Percentiles rank a stretch among this genome's conserved stretches.
These are phyloP conservation scores for Chaetophractus vellerosus DNA, from an alignment of 2,797 vertebrate species.

Conservation along the genomic window DNA sequence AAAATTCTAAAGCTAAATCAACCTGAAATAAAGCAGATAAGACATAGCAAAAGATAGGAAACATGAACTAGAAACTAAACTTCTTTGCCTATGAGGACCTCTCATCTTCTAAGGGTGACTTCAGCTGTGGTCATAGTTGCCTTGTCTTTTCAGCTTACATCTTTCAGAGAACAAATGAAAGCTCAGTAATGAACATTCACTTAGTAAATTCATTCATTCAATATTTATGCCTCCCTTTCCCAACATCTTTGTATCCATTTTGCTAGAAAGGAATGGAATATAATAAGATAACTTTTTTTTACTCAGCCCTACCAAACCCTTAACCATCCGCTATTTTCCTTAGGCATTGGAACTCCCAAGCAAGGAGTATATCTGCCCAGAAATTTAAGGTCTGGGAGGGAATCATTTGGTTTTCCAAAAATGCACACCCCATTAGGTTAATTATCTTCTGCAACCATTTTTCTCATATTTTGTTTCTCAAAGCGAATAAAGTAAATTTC, in stretches of 20 bases:
- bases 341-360: no score
- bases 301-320: not conserved
- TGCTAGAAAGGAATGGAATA: not conserved
- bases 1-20: no score
- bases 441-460: no score
- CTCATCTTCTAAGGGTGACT: not conserved
- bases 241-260: not conserved
- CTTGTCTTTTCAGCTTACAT: slow-evolving; percentile 15
- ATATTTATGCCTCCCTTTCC: not conserved
- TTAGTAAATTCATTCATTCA: slow-evolving; percentile 30
- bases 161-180: slow-evolving; percentile 65
- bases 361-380: no score
- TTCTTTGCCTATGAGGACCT: not conserved
- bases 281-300: not conserved
- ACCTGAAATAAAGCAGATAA: no score
- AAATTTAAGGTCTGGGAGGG: no score
- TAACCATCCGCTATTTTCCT: not conserved
- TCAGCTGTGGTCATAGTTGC: not conserved
- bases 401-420: no score
- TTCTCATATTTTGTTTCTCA: no score
- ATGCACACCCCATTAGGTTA: no score
- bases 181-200: not conserved
- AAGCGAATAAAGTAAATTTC: no score
- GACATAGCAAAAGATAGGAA: no score
- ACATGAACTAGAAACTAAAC: no score